A percentile compares a stretch with the other conserved stretches of the same genome.
These are phyloP conservation scores for Parazoanthus atlanticus DNA, from an alignment of 92 coral and sea anemone genomes.

Conservation along the genomic window DNA sequence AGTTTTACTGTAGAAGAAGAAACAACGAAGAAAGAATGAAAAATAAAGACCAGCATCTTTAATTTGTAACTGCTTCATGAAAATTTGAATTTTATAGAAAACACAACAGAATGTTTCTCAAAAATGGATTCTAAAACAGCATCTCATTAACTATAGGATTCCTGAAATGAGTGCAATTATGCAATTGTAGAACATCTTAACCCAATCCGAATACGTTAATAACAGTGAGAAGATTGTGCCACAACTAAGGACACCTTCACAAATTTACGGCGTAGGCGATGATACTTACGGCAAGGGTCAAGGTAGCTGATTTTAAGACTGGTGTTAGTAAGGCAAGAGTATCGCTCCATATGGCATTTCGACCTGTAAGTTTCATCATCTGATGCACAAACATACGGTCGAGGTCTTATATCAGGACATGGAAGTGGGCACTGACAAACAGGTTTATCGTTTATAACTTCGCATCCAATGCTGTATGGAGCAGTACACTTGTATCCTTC, in stretches of 20 bases:
- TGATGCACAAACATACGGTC: neutral
- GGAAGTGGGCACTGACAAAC: neutral
- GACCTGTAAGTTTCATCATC: constrained; percentile 1
- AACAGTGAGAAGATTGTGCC: neutral
- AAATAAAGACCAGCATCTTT: too few species aligned
- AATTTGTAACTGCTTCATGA: too few species aligned
- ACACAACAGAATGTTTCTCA: too few species aligned
- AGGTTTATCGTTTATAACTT: neutral
- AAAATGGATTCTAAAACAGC: too few species aligned
- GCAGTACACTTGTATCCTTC: neutral
- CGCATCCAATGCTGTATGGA: constrained; percentile 16
- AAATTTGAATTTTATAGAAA: too few species aligned
- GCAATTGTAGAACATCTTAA: too few species aligned
- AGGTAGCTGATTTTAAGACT: neutral
- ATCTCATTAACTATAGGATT: too few species aligned
- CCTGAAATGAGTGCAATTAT: too few species aligned
- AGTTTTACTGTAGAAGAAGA: too few species aligned
- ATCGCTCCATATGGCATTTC: neutral
- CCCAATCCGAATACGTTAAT: too few species aligned
- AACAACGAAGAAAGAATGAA: too few species aligned
- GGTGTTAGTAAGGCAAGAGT: neutral
- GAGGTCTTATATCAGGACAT: neutral
- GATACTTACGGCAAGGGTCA: constrained; percentile 13
- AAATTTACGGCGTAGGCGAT: neutral
- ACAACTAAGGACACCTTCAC: too few species aligned